A percentile compares a stretch with the other conserved stretches of the same genome.
Conservation (phyloP, 2,888 invertebrate species). For the Syrphus vitripennis region DNA sequence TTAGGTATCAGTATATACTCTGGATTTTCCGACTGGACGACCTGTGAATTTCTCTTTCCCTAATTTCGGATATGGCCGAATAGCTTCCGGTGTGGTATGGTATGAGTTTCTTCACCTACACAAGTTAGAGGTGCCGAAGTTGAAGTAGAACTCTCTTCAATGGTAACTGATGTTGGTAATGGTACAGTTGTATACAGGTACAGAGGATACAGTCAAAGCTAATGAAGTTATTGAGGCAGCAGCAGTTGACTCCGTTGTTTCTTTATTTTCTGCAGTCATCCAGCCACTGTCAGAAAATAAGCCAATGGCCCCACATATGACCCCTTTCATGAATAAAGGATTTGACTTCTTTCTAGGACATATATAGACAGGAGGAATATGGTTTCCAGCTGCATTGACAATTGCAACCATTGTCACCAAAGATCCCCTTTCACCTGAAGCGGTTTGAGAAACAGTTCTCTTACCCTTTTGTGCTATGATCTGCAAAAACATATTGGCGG, state of each 20-base stretch:
- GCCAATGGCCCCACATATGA: no score
- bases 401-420: neutral
- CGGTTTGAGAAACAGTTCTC: neutral
- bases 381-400: neutral
- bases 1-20: no score
- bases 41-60: no score
- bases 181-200: neutral
- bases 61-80: no score
- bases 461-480: neutral
- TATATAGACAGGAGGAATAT: neutral
- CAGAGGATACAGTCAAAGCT: neutral
- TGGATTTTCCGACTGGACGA: no score
- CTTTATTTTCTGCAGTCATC: neutral
- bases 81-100: no score
- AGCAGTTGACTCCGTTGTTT: neutral
- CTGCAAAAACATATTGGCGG: neutral
- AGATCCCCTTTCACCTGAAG: neutral
- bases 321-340: neutral
- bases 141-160: neutral
- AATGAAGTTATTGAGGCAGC: neutral
- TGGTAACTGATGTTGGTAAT: neutral
- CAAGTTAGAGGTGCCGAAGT: neutral
- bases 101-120: no score
- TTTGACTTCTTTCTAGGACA: neutral
- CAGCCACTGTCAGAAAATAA: neutral